These are phyloP conservation scores for Metridium senile DNA, from an alignment of 92 coral and sea anemone species.

Conservation along the genomic window DNA sequence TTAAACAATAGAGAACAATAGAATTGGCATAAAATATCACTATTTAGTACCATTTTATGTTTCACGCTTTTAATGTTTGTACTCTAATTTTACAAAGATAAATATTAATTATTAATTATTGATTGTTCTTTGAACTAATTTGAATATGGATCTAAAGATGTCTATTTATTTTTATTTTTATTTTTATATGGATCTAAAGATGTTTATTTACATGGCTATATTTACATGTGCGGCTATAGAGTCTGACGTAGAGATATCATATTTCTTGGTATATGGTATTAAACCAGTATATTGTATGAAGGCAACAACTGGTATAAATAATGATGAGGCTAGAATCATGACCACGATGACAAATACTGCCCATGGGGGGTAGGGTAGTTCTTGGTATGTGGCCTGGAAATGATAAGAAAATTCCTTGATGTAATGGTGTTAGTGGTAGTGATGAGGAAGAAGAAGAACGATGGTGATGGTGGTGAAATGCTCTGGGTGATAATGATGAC, in stretches of 20 bases:
- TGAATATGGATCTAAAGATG: too few relatives aligned
- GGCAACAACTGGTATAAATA: constrained; percentile 80
- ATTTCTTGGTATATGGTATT: constrained; percentile 38
- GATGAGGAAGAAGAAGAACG: background rate
- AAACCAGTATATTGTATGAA: constrained; percentile 67
- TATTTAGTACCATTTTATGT: too few relatives aligned
- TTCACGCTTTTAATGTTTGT: too few relatives aligned
- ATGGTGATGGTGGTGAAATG: too few relatives aligned
- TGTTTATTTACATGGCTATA: background rate
- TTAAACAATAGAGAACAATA: too few relatives aligned
- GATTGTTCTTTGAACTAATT: too few relatives aligned
- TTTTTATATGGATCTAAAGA: too few relatives aligned
- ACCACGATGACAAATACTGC: constrained; percentile 73
- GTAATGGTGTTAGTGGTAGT: background rate
- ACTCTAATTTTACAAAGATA: too few relatives aligned
- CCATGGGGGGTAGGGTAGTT: constrained; percentile 83
- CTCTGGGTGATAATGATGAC: background rate
- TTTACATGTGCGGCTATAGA: background rate
- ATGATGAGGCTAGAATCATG: constrained; percentile 65
- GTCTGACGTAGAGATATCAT: constrained; percentile 34
- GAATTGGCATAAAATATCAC: too few relatives aligned
- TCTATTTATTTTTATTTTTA: too few relatives aligned
- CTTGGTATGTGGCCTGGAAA: constrained; percentile 68
- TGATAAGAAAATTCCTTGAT: background rate
- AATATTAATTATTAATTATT: too few relatives aligned